Percentiles rank a stretch among this genome's conserved stretches.
These are phyloP conservation scores for Limonius californicus DNA, from an alignment of 1,140 invertebrate genomes.

Conservation along the genomic window DNA sequence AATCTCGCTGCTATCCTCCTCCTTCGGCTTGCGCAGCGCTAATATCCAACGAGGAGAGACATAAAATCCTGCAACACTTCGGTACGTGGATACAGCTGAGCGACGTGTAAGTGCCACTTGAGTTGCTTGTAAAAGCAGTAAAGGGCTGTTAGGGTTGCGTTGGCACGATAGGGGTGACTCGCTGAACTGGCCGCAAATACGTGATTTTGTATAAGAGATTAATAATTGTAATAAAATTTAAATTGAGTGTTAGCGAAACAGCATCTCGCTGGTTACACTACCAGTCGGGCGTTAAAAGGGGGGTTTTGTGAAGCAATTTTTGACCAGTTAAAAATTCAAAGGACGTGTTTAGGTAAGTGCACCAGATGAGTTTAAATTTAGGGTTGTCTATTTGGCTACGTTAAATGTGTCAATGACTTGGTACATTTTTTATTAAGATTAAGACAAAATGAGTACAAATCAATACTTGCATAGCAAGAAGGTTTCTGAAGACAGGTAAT, in stretches of 20 bases:
- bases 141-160: slow-evolving; percentile 12
- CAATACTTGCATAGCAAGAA: no score
- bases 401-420: no score
- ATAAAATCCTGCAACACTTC: slow-evolving; percentile 18
- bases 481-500: no score
- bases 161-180: slow-evolving; percentile 11
- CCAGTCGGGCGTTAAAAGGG: no score
- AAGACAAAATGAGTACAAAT: no score
- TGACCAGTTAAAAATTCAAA: no score
- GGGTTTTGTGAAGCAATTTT: no score
- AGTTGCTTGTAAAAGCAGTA: slow-evolving; percentile 21
- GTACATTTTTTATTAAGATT: no score
- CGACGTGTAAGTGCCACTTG: slow-evolving; percentile 21
- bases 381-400: no score
- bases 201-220: slow-evolving; percentile 5
- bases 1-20: slow-evolving; percentile 2
- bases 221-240: slow-evolving; percentile 7
- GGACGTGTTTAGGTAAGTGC: no score
- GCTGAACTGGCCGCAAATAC: slow-evolving; percentile 6
- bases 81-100: slow-evolving; percentile 20
- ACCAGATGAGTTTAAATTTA: no score
- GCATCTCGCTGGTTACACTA: no score
- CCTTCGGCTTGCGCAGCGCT: background rate
- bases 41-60: background rate
- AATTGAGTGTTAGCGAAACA: background rate